phyloP scores from a whole-genome alignment of 1,140 invertebrate genomes.

The Bradynema listronoti region DNA sequence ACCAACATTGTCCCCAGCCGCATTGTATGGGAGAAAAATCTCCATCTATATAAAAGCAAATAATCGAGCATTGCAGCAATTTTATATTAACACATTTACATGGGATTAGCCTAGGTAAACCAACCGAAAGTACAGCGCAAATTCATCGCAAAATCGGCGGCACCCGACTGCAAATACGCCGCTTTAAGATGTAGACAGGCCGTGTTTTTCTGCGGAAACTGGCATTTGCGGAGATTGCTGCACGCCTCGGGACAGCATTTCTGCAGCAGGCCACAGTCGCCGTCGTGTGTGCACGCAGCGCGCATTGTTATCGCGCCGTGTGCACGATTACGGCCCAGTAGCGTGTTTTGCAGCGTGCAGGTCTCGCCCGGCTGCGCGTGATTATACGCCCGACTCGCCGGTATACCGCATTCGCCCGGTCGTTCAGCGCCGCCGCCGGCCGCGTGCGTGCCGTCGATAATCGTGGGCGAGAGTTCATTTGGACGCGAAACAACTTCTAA shows the following conservation, averaged over 20 bases:
- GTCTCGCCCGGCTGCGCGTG: not conserved
- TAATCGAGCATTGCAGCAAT: constrained; percentile 26
- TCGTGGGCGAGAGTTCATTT: no score
- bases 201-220: constrained; percentile 40
- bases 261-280: constrained; percentile 36
- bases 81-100: no score
- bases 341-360: constrained; percentile 5
- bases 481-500: no score
- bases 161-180: constrained; percentile 18
- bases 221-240: constrained; percentile 35
- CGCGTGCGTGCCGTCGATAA: no score
- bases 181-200: constrained; percentile 47
- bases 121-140: no score
- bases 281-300: constrained; percentile 33
- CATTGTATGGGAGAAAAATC: constrained; percentile 42
- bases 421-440: no score
- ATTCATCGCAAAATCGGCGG: no score
- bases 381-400: no score
- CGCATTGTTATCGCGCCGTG: no score
- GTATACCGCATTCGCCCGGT: no score
- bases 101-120: no score
- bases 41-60: constrained; percentile 36
- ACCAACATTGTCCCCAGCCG: constrained; percentile 41
- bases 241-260: constrained; percentile 52
- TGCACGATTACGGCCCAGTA: constrained; percentile 29